Base-by-base conservation (phyloP, 2,797 vertebrate genomes). In the Coendou prehensilis region DNA sequence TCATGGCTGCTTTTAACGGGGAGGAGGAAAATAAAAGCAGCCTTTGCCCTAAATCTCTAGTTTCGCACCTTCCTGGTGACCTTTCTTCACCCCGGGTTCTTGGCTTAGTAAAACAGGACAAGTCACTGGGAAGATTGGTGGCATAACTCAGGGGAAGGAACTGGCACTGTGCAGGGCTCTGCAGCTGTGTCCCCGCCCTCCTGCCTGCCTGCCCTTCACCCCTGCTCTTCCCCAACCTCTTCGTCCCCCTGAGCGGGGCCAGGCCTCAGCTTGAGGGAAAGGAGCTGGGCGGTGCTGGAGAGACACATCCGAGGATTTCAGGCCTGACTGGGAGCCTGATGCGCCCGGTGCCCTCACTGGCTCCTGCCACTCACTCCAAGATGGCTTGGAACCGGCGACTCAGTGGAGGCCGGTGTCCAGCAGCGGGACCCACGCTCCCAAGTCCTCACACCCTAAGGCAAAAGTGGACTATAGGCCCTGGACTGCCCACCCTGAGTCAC, bases 51-150 rank as follows among this genome's bases (percentile, higher is more conserved):
- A 37, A 75, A 45, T 56, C 64, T 50, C 85, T 14, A 1, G 4
- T 64, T 63, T 78, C 2, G 1, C 56, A 54, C 75, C 80, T 94
- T 82, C 57, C 88, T 20, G n/a, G 30, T 86, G 90, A 86, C 80
- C 78, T 88, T 75, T 86, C 93, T 26, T 47, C 83, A 59, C 47
- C 69, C 61, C 18, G 0, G 30, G 37, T 47, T 91, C 87, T 91
- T 90, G 41, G 22, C 26, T 87, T 89, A 76, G 75, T 89, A 15
- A 87, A 93, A 93, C 81, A 82, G 81, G 61, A 81, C 61, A 87
- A 71, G 73, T 88, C 6, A 26, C 41, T 22, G 28, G 47, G 75
- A 54, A 52, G 54, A 52, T 78, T 28, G 59, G 61, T 59, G 71
- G 14, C 54, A 45, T 87, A 18, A 26, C 17, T 59, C 45, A 10